Conservation (phyloP, 1,140 invertebrate genomes). For the Drosophila tsacasi region DNA sequence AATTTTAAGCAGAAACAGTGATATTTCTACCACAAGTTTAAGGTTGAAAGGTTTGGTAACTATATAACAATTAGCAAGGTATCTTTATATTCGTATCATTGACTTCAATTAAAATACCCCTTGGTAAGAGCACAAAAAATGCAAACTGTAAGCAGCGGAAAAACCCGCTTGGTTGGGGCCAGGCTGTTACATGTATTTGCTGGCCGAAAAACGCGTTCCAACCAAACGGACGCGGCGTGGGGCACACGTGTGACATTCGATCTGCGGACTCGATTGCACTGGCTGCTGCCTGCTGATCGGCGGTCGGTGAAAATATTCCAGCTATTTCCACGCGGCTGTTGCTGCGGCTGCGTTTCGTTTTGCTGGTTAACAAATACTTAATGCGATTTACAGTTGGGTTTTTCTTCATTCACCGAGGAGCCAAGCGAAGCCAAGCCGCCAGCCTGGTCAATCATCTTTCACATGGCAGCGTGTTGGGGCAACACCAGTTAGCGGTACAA, state of each 20-base stretch:
- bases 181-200: slow-evolving; percentile 24
- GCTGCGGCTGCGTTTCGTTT: slow-evolving; percentile 47
- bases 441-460: slow-evolving; percentile 63
- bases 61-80: background rate
- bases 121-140: slow-evolving; percentile 1
- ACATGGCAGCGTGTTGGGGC: slow-evolving; percentile 49
- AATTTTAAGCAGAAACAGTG: background rate
- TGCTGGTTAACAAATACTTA: slow-evolving; percentile 71
- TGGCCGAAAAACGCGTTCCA: slow-evolving; percentile 55
- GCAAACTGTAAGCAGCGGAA: slow-evolving; percentile 15
- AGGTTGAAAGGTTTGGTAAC: background rate
- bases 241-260: slow-evolving; percentile 61
- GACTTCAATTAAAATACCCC: background rate
- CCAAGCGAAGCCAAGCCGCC: slow-evolving; percentile 1
- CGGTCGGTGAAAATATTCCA: slow-evolving; percentile 53
- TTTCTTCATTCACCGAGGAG: slow-evolving; percentile 34
- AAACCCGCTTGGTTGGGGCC: slow-evolving; percentile 29
- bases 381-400: slow-evolving; percentile 67
- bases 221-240: slow-evolving; percentile 38
- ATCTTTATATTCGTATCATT: background rate
- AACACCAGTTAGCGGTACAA: slow-evolving; percentile 71
- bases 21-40: background rate
- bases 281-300: slow-evolving; percentile 15
- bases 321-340: slow-evolving; percentile 53
- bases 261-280: slow-evolving; percentile 48